Conservation (phyloP, 2,888 invertebrate genomes). For the Euplexia lucipara region DNA sequence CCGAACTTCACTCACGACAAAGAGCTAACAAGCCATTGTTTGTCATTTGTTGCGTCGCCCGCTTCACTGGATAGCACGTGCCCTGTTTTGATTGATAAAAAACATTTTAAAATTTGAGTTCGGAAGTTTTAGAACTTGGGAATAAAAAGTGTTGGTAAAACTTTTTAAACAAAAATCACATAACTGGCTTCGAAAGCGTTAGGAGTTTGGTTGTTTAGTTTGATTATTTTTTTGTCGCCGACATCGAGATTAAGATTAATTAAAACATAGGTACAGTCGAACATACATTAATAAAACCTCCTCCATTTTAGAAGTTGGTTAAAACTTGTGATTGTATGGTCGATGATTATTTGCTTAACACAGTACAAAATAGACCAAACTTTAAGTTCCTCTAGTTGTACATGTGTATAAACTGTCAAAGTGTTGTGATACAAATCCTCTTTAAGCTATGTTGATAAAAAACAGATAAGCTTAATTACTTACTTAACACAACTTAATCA, state of each 20-base stretch:
- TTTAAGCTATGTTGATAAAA: not conserved
- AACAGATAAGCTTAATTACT: conserved; percentile 12
- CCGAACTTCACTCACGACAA: conserved; percentile 84
- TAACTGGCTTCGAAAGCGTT: too few relatives aligned
- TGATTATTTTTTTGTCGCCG: too few relatives aligned
- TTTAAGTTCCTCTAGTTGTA: too few relatives aligned
- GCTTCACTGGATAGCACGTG: conserved; percentile 57
- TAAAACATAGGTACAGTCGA: too few relatives aligned
- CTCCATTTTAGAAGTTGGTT: too few relatives aligned
- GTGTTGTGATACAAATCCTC: not conserved
- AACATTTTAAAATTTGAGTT: conserved; percentile 14
- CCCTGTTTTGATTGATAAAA: conserved; percentile 38
- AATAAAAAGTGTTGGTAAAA: not conserved
- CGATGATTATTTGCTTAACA: not conserved
- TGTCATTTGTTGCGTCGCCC: conserved; percentile 72
- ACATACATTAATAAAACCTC: too few relatives aligned
- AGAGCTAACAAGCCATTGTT: conserved; percentile 88
- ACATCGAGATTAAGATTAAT: too few relatives aligned
- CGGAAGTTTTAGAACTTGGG: not conserved
- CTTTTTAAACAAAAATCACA: too few relatives aligned
- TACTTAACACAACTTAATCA: conserved; percentile 14
- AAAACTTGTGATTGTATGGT: not conserved
- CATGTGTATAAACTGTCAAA: not conserved
- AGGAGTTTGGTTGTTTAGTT: too few relatives aligned
- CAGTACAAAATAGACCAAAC: not conserved